A percentile compares a stretch with the other conserved stretches of the same genome.
phyloP scores from a whole-genome alignment of 2,888 invertebrate species.

The Leucania comma region DNA sequence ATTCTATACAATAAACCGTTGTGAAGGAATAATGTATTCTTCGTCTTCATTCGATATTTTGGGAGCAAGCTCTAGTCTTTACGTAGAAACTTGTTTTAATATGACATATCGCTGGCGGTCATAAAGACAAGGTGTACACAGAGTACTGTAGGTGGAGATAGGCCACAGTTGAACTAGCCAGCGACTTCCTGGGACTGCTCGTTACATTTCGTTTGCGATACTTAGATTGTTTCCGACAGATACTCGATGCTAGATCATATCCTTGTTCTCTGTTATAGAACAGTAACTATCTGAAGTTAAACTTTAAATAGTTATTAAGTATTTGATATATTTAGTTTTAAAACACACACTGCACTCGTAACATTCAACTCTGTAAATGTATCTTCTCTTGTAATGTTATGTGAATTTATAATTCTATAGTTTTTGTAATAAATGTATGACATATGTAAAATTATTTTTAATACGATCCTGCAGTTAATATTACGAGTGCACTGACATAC shows the following conservation, averaged over 20 bases:
- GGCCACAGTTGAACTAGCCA: constrained; percentile 32
- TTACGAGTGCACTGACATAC: constrained; percentile 71
- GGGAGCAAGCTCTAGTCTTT: constrained; percentile 25
- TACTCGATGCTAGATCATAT: constrained; percentile 70
- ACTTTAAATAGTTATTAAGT: constrained; percentile 83
- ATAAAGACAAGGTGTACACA: constrained; percentile 22
- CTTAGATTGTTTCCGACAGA: constrained; percentile 64
- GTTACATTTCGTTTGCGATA: constrained; percentile 51
- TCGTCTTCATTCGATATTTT: constrained; percentile 22
- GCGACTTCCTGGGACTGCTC: constrained; percentile 40
- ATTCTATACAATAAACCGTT: constrained; percentile 1
- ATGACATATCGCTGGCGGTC: constrained; percentile 43
- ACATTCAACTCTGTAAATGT: constrained; percentile 67
- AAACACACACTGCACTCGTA: constrained; percentile 79
- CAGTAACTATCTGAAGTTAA: constrained; percentile 78
- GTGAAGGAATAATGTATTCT: neutral
- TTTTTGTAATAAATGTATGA: constrained; percentile 57
- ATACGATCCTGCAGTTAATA: constrained; percentile 54
- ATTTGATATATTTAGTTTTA: constrained; percentile 76
- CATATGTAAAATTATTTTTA: constrained; percentile 56
- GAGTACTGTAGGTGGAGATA: constrained; percentile 7
- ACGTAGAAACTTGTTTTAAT: constrained; percentile 26
- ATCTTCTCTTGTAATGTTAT: constrained; percentile 63
- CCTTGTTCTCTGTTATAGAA: constrained; percentile 62
- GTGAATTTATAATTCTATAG: constrained; percentile 59